Percentiles rank a stretch among this genome's conserved stretches.
These are phyloP conservation scores for Periparus ater DNA, from an alignment of 2,797 vertebrate genomes.

Conservation along the genomic window DNA sequence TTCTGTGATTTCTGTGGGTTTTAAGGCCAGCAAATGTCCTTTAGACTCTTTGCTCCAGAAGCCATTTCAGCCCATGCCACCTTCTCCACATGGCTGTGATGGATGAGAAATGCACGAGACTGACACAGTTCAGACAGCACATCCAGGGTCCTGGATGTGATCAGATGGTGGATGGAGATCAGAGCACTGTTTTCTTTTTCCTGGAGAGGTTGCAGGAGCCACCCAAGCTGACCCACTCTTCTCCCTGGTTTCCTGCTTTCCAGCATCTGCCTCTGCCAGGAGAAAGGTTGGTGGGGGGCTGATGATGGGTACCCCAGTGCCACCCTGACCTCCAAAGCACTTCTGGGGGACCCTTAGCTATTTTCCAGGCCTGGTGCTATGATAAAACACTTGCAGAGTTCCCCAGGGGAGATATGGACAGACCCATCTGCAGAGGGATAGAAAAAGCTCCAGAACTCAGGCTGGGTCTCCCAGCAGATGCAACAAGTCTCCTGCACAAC, in stretches of 20 bases:
- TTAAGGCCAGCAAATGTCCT: background rate
- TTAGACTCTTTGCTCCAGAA: background rate
- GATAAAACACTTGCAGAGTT: background rate
- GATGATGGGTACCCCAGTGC: background rate
- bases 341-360: background rate
- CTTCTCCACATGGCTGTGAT: background rate
- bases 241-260: background rate
- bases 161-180: background rate
- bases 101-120: fast-evolving
- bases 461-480: background rate
- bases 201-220: background rate
- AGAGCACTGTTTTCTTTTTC: background rate
- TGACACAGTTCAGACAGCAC: background rate
- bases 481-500: background rate
- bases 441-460: background rate
- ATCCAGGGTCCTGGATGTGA: background rate
- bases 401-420: background rate
- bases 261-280: background rate
- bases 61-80: background rate
- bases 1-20: background rate
- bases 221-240: background rate
- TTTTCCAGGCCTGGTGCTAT: background rate
- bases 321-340: background rate
- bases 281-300: background rate
- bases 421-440: background rate